Conservation (phyloP, 2,113 vertebrate species). For the Oxygymnocypris stewartii region DNA sequence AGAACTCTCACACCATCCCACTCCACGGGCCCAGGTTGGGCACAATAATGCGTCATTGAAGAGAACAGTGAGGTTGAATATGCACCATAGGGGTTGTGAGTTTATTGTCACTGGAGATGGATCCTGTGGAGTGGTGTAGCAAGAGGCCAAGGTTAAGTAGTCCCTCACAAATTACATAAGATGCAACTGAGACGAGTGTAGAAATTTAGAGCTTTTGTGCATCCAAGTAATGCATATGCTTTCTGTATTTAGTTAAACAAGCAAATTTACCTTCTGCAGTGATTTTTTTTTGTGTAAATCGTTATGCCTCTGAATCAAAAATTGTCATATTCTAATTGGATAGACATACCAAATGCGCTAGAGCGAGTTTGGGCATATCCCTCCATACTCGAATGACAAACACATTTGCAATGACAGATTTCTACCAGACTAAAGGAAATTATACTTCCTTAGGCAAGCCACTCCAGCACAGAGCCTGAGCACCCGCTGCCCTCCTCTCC, state of each 20-base stretch:
- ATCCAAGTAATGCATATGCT: background rate
- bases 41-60: constrained; percentile 38
- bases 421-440: constrained; percentile 52
- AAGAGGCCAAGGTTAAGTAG: constrained; percentile 47
- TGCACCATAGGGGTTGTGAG: constrained; percentile 43
- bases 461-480: constrained; percentile 44
- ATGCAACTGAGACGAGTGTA: background rate
- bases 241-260: constrained; percentile 4
- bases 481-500: constrained; percentile 28
- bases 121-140: constrained; percentile 43
- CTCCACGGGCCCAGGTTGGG: constrained; percentile 8
- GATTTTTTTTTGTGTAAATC: background rate
- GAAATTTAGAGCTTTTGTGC: background rate
- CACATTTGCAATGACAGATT: constrained; percentile 51
- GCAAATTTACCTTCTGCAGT: background rate
- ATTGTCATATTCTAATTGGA: constrained; percentile 31
- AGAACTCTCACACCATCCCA: constrained; percentile 41
- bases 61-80: constrained; percentile 24
- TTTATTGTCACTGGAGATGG: constrained; percentile 45
- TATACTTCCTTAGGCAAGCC: constrained; percentile 50
- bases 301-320: background rate
- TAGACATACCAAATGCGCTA: background rate
- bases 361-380: constrained; percentile 34
- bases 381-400: constrained; percentile 34
- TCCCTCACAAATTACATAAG: constrained; percentile 6